Percentiles rank a stretch among this genome's conserved stretches.
phyloP scores from a whole-genome alignment of 2,888 invertebrate species.

The Gari tellinella region DNA sequence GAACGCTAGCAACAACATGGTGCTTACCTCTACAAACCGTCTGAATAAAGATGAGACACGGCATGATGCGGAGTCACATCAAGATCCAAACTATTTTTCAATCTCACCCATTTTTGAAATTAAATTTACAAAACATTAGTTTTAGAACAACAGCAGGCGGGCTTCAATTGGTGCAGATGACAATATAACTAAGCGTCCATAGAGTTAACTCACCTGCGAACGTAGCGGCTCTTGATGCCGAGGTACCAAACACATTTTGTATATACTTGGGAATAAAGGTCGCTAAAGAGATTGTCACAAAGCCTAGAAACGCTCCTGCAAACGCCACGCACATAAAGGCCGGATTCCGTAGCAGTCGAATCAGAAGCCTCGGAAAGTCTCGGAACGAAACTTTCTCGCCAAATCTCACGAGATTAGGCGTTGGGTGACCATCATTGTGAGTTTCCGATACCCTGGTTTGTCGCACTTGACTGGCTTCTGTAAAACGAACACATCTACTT shows the following conservation, averaged over 20 bases:
- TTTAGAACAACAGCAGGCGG: no score
- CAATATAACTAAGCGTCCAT: no score
- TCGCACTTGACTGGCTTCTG: slow-evolving; percentile 69
- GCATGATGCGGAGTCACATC: no score
- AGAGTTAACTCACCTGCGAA: slow-evolving; percentile 87
- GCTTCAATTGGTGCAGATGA: no score
- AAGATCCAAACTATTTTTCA: no score
- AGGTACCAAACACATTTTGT: slow-evolving; percentile 90
- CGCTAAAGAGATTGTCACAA: slow-evolving; percentile 86
- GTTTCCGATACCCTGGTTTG: slow-evolving; percentile 69
- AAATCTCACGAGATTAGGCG: slow-evolving; percentile 13
- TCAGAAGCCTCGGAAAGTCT: slow-evolving; percentile 53
- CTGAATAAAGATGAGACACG: no score
- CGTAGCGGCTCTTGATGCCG: slow-evolving; percentile 89
- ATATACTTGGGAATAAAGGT: slow-evolving; percentile 91
- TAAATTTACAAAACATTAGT: no score
- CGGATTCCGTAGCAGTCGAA: slow-evolving; percentile 71
- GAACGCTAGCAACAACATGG: no score
- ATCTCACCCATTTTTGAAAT: no score
- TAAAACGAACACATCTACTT: no score
- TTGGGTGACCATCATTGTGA: slow-evolving; percentile 54
- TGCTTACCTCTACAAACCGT: no score
- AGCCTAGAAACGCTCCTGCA: slow-evolving; percentile 87
- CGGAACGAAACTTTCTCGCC: slow-evolving; percentile 46
- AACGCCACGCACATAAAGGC: slow-evolving; percentile 88